These are phyloP conservation scores for Cerceris ruficornis DNA, from an alignment of 2,888 invertebrate species.

Conservation along the genomic window DNA sequence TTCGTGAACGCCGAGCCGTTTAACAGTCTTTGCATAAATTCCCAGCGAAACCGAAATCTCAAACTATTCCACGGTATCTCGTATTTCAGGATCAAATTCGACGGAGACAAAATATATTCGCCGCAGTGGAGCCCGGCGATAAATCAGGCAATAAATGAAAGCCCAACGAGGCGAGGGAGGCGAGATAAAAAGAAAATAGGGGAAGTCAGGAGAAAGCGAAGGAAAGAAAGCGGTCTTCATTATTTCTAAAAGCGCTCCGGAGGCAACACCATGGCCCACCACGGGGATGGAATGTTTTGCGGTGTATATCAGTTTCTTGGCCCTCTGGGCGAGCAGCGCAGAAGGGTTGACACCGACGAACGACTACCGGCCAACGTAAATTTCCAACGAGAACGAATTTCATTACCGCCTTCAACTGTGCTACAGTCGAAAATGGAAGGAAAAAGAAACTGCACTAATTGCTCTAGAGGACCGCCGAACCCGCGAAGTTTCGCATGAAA, in stretches of 20 bases:
- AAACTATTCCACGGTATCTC: constrained; percentile 18
- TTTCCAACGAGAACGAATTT: constrained; percentile 23
- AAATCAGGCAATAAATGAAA: constrained; percentile 67
- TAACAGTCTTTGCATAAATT: constrained; percentile 48
- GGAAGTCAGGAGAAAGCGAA: constrained; percentile 38
- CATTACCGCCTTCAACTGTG: constrained; percentile 6
- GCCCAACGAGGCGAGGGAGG: constrained; percentile 47
- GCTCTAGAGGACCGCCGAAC: constrained; percentile 35
- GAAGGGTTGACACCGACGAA: constrained; percentile 26
- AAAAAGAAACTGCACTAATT: constrained; percentile 24
- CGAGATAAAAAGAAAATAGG: constrained; percentile 56
- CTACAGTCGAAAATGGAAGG: constrained; percentile 10
- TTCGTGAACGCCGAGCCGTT: constrained; percentile 19
- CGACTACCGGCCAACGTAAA: constrained; percentile 20
- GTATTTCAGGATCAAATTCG: constrained; percentile 67
- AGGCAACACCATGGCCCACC: constrained; percentile 37
- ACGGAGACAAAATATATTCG: constrained; percentile 64
- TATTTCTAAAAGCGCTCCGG: constrained; percentile 65
- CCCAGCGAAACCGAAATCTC: constrained; percentile 7
- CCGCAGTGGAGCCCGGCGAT: constrained; percentile 45
- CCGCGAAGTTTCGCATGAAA: constrained; percentile 73
- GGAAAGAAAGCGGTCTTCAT: constrained; percentile 58
- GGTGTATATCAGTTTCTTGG: constrained; percentile 36
- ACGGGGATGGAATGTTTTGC: constrained; percentile 38
- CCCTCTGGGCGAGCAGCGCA: constrained; percentile 1